Evolutionary conservation across 1,140 invertebrate genomes (phyloP).

Genomic region (Drosophila kikkawai): DNA sequence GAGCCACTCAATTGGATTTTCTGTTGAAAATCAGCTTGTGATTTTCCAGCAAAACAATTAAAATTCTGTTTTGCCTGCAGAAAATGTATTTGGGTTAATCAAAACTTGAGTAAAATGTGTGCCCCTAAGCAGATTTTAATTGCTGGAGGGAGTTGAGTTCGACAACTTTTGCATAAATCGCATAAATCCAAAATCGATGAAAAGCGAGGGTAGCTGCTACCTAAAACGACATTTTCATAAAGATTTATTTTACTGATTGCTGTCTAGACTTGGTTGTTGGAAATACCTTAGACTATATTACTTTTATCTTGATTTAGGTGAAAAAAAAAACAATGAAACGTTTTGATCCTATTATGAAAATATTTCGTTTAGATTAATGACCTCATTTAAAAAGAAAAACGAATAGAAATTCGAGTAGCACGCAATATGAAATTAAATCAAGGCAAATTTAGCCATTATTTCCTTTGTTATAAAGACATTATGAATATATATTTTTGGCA

Average conservation of each 20-base stretch:
- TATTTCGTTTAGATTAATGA: constrained; percentile 9
- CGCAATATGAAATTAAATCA: constrained; percentile 14
- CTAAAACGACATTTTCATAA: constrained; percentile 10
- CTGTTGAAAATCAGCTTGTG: not conserved
- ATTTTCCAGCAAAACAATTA: constrained; percentile 2
- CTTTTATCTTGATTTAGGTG: constrained; percentile 5
- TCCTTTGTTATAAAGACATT: constrained; percentile 10
- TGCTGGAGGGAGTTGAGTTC: constrained; percentile 18
- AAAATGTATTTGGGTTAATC: constrained; percentile 27
- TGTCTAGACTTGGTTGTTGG: constrained; percentile 14
- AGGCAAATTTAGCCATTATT: not conserved
- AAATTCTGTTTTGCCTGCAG: constrained; percentile 1
- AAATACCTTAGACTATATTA: not conserved
- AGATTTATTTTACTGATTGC: constrained; percentile 15
- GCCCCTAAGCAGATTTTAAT: constrained; percentile 44
- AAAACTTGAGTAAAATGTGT: constrained; percentile 13
- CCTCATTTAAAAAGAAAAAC: constrained; percentile 17
- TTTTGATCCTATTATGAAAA: constrained; percentile 9
- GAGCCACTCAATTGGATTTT: constrained; percentile 17
- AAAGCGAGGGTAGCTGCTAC: constrained; percentile 20
- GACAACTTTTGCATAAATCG: constrained; percentile 42
- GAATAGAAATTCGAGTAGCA: constrained; percentile 13
- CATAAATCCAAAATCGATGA: constrained; percentile 34
- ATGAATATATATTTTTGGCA: not conserved
- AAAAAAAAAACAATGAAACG: not conserved